Percentiles rank a stretch among this genome's conserved stretches.
Evolutionary conservation across 53 echinoderm and acorn worm genomes (phyloP).

Genomic region (Stichopus horrens): DNA sequence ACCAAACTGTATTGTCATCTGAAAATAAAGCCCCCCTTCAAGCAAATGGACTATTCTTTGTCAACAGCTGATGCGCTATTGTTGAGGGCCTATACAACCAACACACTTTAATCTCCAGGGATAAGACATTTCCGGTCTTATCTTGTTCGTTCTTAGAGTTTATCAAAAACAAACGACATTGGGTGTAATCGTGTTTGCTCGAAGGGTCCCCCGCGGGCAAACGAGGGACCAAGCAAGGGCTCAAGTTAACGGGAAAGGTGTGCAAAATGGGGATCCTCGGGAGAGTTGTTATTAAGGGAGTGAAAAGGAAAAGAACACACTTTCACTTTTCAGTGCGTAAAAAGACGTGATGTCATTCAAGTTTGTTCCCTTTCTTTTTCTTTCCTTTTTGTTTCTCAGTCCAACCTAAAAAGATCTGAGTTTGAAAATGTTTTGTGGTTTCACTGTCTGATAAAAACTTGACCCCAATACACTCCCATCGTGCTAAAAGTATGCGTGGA

Average conservation of each 20-base stretch:
- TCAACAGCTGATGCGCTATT: constrained; percentile 46
- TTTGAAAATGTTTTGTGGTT: too few species aligned
- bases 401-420: too few species aligned
- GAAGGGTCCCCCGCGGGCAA: constrained; percentile 48
- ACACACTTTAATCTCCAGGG: constrained; percentile 70
- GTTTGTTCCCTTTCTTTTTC: too few species aligned
- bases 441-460: too few species aligned
- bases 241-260: constrained; percentile 33
- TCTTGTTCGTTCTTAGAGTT: constrained; percentile 70
- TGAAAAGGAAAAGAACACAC: neutral
- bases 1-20: neutral
- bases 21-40: constrained; percentile 17
- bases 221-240: constrained; percentile 43
- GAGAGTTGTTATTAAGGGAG: constrained; percentile 16
- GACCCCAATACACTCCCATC: too few species aligned
- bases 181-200: constrained; percentile 60
- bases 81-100: constrained; percentile 32
- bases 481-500: too few species aligned
- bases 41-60: constrained; percentile 34
- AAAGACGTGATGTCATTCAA: too few species aligned
- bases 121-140: constrained; percentile 91
- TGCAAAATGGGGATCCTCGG: constrained; percentile 25
- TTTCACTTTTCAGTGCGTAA: too few species aligned
- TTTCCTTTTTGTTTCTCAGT: too few species aligned
- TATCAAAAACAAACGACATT: constrained; percentile 76